Conservation (phyloP, 2,113 vertebrate genomes). For the Scalopus aquaticus region DNA sequence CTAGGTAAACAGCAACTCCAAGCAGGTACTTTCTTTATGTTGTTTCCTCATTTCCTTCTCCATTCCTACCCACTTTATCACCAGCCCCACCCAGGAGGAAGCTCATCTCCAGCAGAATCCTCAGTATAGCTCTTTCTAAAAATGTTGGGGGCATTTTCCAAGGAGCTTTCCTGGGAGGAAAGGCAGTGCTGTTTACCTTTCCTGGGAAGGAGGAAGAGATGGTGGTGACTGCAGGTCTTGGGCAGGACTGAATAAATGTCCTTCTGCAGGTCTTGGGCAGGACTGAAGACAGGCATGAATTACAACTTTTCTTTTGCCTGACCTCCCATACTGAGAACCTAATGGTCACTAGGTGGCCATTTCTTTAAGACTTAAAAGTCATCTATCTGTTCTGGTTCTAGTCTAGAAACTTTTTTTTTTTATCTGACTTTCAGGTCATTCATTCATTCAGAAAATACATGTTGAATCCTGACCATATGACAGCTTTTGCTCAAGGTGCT, state of each 20-base stretch:
- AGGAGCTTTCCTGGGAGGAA: not conserved
- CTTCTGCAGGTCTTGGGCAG: not conserved
- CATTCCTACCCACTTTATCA: not conserved
- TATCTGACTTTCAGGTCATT: not conserved
- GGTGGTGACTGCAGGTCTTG: not conserved
- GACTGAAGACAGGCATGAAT: not conserved
- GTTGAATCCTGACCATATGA: not conserved
- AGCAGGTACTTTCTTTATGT: not conserved
- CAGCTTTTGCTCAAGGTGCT: not conserved
- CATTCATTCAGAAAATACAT: not conserved
- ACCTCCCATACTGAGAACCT: not conserved
- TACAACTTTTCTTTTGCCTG: not conserved
- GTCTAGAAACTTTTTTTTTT: not conserved
- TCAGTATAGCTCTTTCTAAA: not conserved
- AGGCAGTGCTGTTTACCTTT: not conserved
- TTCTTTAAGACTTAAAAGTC: not conserved
- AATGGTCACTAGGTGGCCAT: not conserved
- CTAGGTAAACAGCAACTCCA: not conserved
- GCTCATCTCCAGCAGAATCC: not conserved
- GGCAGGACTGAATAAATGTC: no score
- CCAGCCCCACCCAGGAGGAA: not conserved
- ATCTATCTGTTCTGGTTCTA: not conserved
- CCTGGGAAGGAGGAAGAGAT: not conserved
- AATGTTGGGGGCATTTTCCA: not conserved
- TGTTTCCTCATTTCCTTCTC: not conserved